phyloP scores from a whole-genome alignment of 2,797 vertebrate species.

The Characodon lateralis region DNA sequence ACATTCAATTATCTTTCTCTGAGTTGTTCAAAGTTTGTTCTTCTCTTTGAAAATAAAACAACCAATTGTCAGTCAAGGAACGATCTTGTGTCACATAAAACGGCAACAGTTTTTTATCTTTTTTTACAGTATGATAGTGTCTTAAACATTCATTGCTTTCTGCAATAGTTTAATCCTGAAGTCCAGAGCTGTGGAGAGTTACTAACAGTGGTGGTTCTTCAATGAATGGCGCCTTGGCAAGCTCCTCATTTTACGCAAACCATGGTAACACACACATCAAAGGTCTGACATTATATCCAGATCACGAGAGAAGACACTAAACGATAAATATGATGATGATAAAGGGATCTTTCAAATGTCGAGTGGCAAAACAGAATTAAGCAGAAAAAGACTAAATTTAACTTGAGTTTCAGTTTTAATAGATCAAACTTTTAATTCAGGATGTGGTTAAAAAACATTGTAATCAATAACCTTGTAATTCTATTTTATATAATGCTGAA shows the following conservation, averaged over 20 bases:
- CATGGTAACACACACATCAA: neutral
- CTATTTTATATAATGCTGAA: neutral
- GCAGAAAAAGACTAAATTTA: neutral
- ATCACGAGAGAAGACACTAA: neutral
- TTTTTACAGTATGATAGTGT: neutral
- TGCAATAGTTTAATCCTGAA: neutral
- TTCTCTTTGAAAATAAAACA: constrained; percentile 20
- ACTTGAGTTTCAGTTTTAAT: neutral
- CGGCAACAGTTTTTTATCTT: neutral
- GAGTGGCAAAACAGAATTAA: neutral
- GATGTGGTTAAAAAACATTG: neutral
- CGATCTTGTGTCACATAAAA: constrained; percentile 2
- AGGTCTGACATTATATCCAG: neutral
- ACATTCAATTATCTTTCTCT: constrained; percentile 38
- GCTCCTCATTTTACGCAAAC: neutral
- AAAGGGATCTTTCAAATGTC: neutral
- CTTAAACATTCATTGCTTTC: neutral
- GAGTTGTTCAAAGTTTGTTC: constrained; percentile 21
- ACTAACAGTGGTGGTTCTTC: neutral
- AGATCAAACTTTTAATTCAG: neutral
- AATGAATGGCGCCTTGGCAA: neutral
- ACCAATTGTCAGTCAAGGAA: constrained; percentile 7
- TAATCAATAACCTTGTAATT: neutral
- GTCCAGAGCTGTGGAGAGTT: neutral
- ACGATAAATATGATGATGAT: neutral